Conservation (phyloP, 2,797 vertebrate species). For the Hephaestus fuliginosus region DNA sequence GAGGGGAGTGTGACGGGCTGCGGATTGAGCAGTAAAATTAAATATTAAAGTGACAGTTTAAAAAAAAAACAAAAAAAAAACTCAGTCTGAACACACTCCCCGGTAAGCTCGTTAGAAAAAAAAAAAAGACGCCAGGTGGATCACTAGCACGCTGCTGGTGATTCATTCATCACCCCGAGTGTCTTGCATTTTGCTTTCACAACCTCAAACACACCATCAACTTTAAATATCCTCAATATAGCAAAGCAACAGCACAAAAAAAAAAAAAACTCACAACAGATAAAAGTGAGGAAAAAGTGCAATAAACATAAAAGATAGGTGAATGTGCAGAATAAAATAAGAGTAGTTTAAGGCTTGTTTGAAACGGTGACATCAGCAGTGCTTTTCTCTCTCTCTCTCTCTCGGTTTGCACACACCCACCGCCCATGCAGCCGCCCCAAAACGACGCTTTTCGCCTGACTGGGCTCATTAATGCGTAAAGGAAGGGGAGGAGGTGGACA, state of each 20-base stretch:
- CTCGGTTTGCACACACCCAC: slow-evolving; percentile 64
- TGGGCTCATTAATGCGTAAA: slow-evolving; percentile 71
- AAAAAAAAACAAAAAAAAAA: no score
- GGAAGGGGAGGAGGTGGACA: slow-evolving; percentile 66
- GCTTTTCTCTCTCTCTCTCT: neutral
- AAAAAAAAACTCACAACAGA: neutral
- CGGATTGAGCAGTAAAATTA: no score
- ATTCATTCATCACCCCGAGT: slow-evolving; percentile 51
- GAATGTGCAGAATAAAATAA: neutral
- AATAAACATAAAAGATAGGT: neutral
- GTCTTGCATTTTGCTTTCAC: neutral
- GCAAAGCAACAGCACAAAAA: neutral
- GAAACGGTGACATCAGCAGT: slow-evolving; percentile 56
- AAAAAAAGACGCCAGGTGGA: slow-evolving; percentile 16
- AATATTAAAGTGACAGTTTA: neutral
- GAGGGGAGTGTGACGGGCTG: no score
- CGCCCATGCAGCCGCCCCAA: slow-evolving; percentile 63
- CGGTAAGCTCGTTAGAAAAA: slow-evolving; percentile 13
- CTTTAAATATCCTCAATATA: neutral
- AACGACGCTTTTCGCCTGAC: slow-evolving; percentile 68
- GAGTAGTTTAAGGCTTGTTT: slow-evolving; percentile 3
- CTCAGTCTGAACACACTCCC: neutral
- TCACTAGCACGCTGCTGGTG: neutral
- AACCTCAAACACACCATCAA: neutral
- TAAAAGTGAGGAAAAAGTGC: neutral